Conservation (phyloP, 2,888 invertebrate species). For the Hybos culiciformis region DNA sequence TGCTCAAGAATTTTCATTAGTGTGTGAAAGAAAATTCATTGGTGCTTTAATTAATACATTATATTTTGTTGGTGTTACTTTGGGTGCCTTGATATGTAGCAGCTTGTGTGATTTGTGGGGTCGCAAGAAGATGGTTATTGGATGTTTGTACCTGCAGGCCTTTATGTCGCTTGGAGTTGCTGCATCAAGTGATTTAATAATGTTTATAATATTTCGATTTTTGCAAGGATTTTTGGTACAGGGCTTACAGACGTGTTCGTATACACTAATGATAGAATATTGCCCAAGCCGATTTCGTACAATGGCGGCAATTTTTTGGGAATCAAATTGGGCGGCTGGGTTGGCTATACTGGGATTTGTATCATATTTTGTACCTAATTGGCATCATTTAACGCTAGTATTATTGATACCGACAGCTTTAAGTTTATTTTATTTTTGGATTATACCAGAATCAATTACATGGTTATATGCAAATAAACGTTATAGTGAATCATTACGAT, state of each 20-base stretch:
- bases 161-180: slow-evolving; percentile 20
- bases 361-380: slow-evolving; percentile 37
- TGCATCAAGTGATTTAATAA: slow-evolving; percentile 23
- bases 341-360: slow-evolving; percentile 35
- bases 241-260: slow-evolving; percentile 39
- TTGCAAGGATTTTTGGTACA: slow-evolving; percentile 37
- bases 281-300: slow-evolving; percentile 36
- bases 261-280: slow-evolving; percentile 38
- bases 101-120: slow-evolving; percentile 34
- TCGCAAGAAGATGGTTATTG: slow-evolving; percentile 32
- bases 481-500: slow-evolving; percentile 26
- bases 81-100: slow-evolving; percentile 35
- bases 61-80: slow-evolving; percentile 32
- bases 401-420: slow-evolving; percentile 37
- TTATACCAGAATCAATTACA: slow-evolving; percentile 34
- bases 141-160: slow-evolving; percentile 34
- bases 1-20: slow-evolving; percentile 21
- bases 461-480: slow-evolving; percentile 31
- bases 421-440: slow-evolving; percentile 35
- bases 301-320: slow-evolving; percentile 35
- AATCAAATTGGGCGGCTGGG: slow-evolving; percentile 37
- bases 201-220: slow-evolving; percentile 31
- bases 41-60: slow-evolving; percentile 27
- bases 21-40: slow-evolving; percentile 31
- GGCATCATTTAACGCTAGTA: slow-evolving; percentile 39